Evolutionary conservation across 2,888 invertebrate genomes (phyloP), one percentile per base, ranked within the genome.

Genomic region (Meliscaeva auricollis): DNA sequence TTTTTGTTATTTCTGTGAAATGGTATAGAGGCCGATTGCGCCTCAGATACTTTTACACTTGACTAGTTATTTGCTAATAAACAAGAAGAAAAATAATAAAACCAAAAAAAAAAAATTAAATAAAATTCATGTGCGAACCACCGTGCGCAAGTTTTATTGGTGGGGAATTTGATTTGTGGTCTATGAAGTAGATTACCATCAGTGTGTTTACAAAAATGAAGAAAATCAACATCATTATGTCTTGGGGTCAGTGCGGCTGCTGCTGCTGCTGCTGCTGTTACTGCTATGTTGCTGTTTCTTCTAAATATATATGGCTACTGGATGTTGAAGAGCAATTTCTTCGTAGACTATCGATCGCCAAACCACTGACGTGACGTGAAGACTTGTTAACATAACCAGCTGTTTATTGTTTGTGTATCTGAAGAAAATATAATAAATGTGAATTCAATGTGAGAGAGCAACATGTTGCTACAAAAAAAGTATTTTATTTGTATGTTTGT

Each of bases 201-300:
- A 22, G 48, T n/a, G 30, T 54, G 48, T 66, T 46, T 62, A 26
- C 15, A 30, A 7, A 62, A 62, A 48, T 64, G 44, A 32, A 35
- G 54, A 78, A 70, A 77, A 17, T 56, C 52, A 78, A 62, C 54
- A 35, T 38, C 58, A 72, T 56, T 78, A 72, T 46, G 77, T 60
- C 77, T 78, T 72, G 41, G 46, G 72, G 77, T 78, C 78, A 78
- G 78, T 72, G 70, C n/a, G 48, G 58, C 11, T 58, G n/a, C 7
- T 41, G 32, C 17, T 72, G 54, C 7, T 35, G 5, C 4, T 66
- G 35, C 22, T 74, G 15, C 5, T 32, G n/a, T 7, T 15, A n/a
- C n/a, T n/a, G n/a, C 7, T 26, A 3, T 26, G 26, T 26, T 26
- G 26, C 4, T 26, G 26, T 26, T 26, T 26, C 26, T 26, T 26